Conservation (phyloP, 1,140 invertebrate species). For the Propsilocerus akamusi region DNA sequence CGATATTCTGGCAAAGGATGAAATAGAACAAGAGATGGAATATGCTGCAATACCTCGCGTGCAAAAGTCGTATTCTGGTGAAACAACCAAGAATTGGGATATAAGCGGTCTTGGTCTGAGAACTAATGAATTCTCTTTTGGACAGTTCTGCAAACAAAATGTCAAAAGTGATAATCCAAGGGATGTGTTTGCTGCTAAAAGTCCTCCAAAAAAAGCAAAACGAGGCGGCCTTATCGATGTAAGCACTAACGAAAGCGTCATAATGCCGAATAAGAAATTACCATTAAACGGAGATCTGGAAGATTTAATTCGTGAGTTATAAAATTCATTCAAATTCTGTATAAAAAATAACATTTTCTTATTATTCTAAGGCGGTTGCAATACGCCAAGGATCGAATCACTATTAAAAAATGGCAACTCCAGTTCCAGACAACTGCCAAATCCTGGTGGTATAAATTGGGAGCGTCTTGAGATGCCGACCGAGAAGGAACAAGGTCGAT, state of each 20-base stretch:
- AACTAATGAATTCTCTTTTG: neutral
- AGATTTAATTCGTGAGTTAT: neutral
- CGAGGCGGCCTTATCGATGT: neutral
- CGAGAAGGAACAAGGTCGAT: neutral
- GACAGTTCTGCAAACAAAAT: neutral
- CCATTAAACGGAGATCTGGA: neutral
- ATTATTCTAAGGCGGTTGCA: neutral
- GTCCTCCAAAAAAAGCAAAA: neutral
- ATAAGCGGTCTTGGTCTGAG: neutral
- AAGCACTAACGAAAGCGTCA: neutral
- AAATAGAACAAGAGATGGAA: neutral
- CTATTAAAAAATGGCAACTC: neutral
- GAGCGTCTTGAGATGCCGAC: neutral
- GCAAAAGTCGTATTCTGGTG: neutral
- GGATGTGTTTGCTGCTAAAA: neutral
- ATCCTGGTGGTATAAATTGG: neutral
- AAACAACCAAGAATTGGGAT: neutral
- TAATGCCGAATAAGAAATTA: neutral
- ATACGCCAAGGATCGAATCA: neutral
- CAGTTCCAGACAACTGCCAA: neutral
- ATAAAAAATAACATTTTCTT: neutral
- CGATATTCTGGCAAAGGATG: neutral
- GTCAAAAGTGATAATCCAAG: neutral
- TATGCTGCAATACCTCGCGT: neutral
- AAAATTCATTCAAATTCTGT: neutral